phyloP scores from a whole-genome alignment of 1,140 invertebrate genomes.

The Drosophila navojoa region DNA sequence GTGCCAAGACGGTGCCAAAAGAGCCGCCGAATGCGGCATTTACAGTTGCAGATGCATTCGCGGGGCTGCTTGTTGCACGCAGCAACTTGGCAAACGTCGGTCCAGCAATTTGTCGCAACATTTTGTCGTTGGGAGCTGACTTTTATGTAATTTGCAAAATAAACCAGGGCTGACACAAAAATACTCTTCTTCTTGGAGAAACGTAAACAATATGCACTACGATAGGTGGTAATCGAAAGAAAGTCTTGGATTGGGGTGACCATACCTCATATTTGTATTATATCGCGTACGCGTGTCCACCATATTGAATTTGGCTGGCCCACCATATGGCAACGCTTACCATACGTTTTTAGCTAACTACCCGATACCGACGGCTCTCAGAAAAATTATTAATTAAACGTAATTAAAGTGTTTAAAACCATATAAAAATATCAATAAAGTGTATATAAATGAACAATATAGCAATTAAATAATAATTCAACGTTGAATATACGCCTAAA shows the following conservation, averaged over 20 bases:
- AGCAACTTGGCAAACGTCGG: slow-evolving; percentile 35
- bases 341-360: slow-evolving; percentile 45
- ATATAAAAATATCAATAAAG: slow-evolving; percentile 64
- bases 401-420: slow-evolving; percentile 57
- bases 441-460: slow-evolving; percentile 66
- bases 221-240: slow-evolving; percentile 22
- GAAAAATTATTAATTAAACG: slow-evolving; percentile 63
- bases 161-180: slow-evolving; percentile 41
- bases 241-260: slow-evolving; percentile 9
- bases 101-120: slow-evolving; percentile 46
- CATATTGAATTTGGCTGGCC: slow-evolving; percentile 56
- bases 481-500: slow-evolving; percentile 42
- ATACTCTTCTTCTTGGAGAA: slow-evolving; percentile 33
- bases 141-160: slow-evolving; percentile 57
- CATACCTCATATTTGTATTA: slow-evolving; percentile 23
- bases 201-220: slow-evolving; percentile 35
- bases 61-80: slow-evolving; percentile 22
- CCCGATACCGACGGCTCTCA: slow-evolving; percentile 48
- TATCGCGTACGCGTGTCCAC: slow-evolving; percentile 23
- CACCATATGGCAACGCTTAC: slow-evolving; percentile 44
- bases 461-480: slow-evolving; percentile 51
- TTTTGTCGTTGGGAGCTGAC: slow-evolving; percentile 35
- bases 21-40: slow-evolving; percentile 46
- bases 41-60: slow-evolving; percentile 14
- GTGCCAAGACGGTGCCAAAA: slow-evolving; percentile 41